phyloP scores from a whole-genome alignment of 2,797 vertebrate species.

The Bufotes viridis region DNA sequence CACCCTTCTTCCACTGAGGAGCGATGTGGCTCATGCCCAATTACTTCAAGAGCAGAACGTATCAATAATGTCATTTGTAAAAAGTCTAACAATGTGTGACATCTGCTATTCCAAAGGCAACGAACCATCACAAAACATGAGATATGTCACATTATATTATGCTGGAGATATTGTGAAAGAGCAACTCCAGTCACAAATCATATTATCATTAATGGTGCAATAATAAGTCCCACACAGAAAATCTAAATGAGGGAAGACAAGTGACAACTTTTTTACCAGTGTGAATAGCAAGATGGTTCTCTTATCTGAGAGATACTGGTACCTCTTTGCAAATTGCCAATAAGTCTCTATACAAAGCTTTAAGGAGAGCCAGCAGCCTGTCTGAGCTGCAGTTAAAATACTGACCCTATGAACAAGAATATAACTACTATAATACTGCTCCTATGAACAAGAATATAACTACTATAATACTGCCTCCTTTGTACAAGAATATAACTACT shows the following conservation, averaged over 20 bases:
- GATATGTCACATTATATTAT: background rate
- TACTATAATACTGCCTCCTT: background rate
- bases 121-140: background rate
- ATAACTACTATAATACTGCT: conserved; percentile 12
- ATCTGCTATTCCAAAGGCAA: conserved; percentile 6
- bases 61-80: conserved; percentile 6
- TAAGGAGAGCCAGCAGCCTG: no score
- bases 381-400: background rate
- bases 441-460: background rate
- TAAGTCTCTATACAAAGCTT: no score
- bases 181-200: background rate
- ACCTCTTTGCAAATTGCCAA: no score
- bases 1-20: background rate
- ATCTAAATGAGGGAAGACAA: no score
- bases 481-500: conserved; percentile 12
- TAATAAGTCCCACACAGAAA: background rate
- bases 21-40: background rate
- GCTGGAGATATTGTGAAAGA: background rate
- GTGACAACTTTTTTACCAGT: no score
- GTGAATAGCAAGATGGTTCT: no score
- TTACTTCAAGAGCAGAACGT: conserved; percentile 2
- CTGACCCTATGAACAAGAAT: background rate
- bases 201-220: background rate
- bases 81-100: background rate
- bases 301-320: no score